A percentile compares a stretch with the other conserved stretches of the same genome.
phyloP scores from a whole-genome alignment of 1,140 invertebrate species.

The Aphelenchoides besseyi region DNA sequence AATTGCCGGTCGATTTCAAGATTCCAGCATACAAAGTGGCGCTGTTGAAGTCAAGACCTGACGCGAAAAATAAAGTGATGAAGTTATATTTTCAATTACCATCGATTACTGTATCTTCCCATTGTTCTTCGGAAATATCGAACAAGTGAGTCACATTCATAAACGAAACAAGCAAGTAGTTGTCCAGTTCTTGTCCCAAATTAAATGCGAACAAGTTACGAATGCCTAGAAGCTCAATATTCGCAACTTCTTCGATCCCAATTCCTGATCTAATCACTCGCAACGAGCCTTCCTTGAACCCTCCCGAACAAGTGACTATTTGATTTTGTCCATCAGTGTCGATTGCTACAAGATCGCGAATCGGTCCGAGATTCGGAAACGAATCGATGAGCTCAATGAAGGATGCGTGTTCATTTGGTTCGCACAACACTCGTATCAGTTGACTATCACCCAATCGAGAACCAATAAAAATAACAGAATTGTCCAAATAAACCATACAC shows the following conservation, averaged over 20 bases:
- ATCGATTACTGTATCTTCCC: conserved; percentile 84
- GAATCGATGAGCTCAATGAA: conserved; percentile 91
- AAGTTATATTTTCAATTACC: conserved; percentile 64
- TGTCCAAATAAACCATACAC: conserved; percentile 96
- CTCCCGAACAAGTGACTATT: conserved; percentile 91
- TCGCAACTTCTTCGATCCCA: conserved; percentile 93
- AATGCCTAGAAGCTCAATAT: conserved; percentile 90
- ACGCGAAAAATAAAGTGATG: conserved; percentile 29
- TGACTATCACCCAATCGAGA: conserved; percentile 94
- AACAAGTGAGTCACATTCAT: conserved; percentile 68
- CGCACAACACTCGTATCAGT: conserved; percentile 81
- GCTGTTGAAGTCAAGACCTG: conserved; percentile 76
- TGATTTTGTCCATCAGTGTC: conserved; percentile 94
- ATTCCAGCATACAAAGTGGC: conserved; percentile 92
- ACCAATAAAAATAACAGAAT: conserved; percentile 94
- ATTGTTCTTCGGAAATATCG: conserved; percentile 84
- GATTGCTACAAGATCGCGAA: conserved; percentile 90
- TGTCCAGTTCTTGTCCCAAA: conserved; percentile 42
- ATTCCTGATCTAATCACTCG: conserved; percentile 95
- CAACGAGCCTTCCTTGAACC: conserved; percentile 79
- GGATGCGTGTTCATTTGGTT: conserved; percentile 71
- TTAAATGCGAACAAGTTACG: conserved; percentile 69
- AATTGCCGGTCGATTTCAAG: conserved; percentile 73
- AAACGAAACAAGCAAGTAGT: conserved; percentile 57
- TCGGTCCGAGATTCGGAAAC: conserved; percentile 93